A percentile compares a stretch with the other conserved stretches of the same genome.
Conservation (phyloP, 2,113 vertebrate species). For the Aplodontia rufa region DNA sequence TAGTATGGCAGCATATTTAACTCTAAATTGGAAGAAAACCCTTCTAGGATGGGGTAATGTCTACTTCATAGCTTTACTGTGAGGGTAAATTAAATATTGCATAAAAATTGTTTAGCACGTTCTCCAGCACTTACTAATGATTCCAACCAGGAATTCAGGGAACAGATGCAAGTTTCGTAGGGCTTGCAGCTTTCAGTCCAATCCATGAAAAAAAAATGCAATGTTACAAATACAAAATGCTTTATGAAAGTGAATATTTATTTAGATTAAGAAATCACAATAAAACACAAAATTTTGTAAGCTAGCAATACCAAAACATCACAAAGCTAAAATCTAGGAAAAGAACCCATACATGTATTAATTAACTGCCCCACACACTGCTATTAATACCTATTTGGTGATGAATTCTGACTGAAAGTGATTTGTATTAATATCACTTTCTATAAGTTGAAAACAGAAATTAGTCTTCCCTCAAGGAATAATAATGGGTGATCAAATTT, state of each 20-base stretch:
- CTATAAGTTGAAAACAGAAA: background rate
- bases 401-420: constrained; percentile 1
- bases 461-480: constrained; percentile 28
- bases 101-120: background rate
- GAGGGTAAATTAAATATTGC: background rate
- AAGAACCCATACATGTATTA: background rate
- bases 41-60: background rate
- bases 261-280: constrained; percentile 10
- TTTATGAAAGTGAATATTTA: constrained; percentile 31
- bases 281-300: constrained; percentile 34
- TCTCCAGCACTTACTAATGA: background rate
- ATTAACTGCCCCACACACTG: background rate
- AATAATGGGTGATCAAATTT: background rate
- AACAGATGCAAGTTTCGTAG: background rate
- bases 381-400: constrained; percentile 7
- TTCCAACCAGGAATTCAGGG: background rate
- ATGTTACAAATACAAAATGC: background rate
- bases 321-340: constrained; percentile 40
- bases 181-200: background rate
- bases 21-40: background rate
- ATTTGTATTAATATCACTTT: constrained; percentile 41
- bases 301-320: constrained; percentile 13
- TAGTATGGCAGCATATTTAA: background rate
- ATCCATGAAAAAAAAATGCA: background rate
- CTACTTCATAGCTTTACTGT: background rate